phyloP scores from a whole-genome alignment of 1,140 invertebrate species.

The Eciton burchellii region DNA sequence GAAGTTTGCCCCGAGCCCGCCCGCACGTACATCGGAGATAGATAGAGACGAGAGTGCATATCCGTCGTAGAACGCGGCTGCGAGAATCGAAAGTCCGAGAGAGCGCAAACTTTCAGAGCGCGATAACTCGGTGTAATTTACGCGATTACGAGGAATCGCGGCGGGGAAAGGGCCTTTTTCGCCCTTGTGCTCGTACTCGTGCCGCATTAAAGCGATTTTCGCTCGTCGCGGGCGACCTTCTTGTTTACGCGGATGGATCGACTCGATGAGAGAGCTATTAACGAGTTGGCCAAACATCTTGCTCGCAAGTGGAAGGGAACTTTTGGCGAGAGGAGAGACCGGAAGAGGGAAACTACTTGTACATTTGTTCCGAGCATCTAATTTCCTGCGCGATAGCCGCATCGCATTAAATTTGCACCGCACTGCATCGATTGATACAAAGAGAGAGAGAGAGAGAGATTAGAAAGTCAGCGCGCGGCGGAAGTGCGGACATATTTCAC shows the following conservation, averaged over 20 bases:
- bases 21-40: conserved; percentile 54
- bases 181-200: no score
- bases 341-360: no score
- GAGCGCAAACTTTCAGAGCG: conserved; percentile 63
- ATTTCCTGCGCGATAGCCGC: no score
- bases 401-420: not conserved
- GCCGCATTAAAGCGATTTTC: conserved; percentile 22
- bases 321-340: no score
- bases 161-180: conserved; percentile 9
- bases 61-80: conserved; percentile 26
- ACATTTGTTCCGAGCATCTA: no score
- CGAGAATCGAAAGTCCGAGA: conserved; percentile 34
- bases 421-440: no score
- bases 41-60: conserved; percentile 57
- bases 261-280: no score
- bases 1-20: conserved; percentile 43
- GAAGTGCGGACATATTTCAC: conserved; percentile 50
- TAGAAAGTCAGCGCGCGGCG: conserved; percentile 26
- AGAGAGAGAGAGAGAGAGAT: conserved; percentile 30
- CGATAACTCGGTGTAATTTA: conserved; percentile 68
- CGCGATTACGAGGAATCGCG: conserved; percentile 28
- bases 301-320: no score
- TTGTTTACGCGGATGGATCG: not conserved
- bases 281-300: no score
- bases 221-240: no score